Conservation (phyloP, 2,797 vertebrate species). For the Vultur gryphus region DNA sequence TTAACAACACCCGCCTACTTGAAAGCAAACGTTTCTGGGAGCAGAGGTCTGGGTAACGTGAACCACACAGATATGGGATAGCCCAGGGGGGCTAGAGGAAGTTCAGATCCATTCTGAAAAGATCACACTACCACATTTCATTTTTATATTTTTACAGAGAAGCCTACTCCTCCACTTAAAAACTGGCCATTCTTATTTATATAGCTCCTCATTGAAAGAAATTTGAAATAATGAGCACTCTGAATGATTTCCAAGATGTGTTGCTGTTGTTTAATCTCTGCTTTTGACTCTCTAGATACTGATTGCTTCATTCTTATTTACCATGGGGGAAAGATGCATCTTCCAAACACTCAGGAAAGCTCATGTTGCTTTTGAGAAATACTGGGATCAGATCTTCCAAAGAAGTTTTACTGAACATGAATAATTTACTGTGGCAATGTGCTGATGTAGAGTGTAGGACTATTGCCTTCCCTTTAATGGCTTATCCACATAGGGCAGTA, state of each 20-base stretch:
- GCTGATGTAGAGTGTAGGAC: neutral
- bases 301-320: neutral
- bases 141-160: constrained; percentile 13
- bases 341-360: neutral
- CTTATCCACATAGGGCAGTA: neutral
- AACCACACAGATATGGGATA: constrained; percentile 44
- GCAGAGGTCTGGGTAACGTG: constrained; percentile 2
- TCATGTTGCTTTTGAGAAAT: neutral
- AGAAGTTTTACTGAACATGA: neutral
- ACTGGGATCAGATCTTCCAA: neutral
- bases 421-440: neutral
- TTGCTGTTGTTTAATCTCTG: neutral
- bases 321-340: neutral
- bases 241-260: neutral
- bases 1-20: neutral
- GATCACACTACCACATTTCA: neutral
- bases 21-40: constrained; percentile 23
- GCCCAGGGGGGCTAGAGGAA: constrained; percentile 2
- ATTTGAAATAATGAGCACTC: rapidly evolving
- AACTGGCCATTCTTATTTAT: neutral
- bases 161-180: neutral
- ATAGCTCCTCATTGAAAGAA: neutral
- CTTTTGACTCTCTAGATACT: neutral
- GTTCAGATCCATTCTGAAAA: constrained; percentile 28
- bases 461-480: neutral